A percentile compares a stretch with the other conserved stretches of the same genome.
Evolutionary conservation across 2,888 invertebrate genomes (phyloP).

Genomic region (Panorpa germanica): DNA sequence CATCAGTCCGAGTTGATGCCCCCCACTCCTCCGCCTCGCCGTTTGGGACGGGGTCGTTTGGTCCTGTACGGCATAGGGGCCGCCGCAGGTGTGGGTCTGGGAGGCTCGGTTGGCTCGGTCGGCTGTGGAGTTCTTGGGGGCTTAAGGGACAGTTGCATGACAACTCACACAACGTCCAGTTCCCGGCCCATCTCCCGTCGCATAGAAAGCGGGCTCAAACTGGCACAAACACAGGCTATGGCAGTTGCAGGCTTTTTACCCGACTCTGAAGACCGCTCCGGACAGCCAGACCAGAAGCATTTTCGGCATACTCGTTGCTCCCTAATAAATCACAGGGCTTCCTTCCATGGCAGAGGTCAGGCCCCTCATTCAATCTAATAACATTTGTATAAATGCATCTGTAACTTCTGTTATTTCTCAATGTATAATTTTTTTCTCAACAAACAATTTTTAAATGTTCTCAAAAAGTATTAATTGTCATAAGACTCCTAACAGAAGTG

Average conservation of each 20-base stretch:
- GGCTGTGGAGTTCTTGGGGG: too few relatives aligned
- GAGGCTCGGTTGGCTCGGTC: conserved; percentile 22
- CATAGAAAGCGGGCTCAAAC: conserved; percentile 47
- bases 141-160: conserved; percentile 22
- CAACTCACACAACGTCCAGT: conserved; percentile 12
- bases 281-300: conserved; percentile 7
- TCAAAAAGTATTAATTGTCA: too few relatives aligned
- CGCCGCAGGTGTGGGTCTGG: conserved; percentile 17
- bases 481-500: too few relatives aligned
- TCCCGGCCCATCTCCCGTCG: conserved; percentile 29
- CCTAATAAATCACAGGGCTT: conserved; percentile 33
- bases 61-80: too few relatives aligned
- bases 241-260: conserved; percentile 47
- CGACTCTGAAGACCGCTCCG: conserved; percentile 15
- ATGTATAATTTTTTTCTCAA: too few relatives aligned
- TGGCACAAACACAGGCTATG: conserved; percentile 54
- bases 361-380: too few relatives aligned
- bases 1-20: conserved; percentile 41
- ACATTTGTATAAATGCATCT: too few relatives aligned
- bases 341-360: conserved; percentile 46
- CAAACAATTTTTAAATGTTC: too few relatives aligned
- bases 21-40: conserved; percentile 35
- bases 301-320: conserved; percentile 8
- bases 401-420: too few relatives aligned
- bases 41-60: conserved; percentile 14